phyloP scores from a whole-genome alignment of 2,888 invertebrate species.

The Monochamus alternatus region DNA sequence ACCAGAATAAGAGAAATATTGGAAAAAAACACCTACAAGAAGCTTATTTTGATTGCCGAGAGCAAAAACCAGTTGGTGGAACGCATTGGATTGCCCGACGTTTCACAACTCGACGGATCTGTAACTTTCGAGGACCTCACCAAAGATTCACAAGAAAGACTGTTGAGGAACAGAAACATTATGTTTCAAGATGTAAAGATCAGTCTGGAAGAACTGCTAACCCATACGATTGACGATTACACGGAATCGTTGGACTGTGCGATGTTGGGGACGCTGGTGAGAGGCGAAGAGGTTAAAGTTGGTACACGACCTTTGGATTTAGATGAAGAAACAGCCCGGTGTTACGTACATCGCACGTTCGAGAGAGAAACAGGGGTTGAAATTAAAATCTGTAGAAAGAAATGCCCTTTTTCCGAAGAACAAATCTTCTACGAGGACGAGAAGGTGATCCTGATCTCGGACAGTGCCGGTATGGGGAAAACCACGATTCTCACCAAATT shows the following conservation, averaged over 20 bases:
- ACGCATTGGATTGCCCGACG: not conserved
- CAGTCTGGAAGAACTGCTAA: conserved; percentile 4
- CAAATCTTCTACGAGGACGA: conserved; percentile 10
- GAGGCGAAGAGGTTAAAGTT: conserved; percentile 5
- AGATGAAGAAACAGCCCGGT: not conserved
- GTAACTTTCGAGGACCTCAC: conserved; percentile 15
- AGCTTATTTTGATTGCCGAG: not conserved
- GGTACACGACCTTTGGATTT: not conserved
- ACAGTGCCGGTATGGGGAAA: conserved; percentile 33
- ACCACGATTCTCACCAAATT: conserved; percentile 27
- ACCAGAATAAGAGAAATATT: not conserved
- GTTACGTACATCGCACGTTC: conserved; percentile 18
- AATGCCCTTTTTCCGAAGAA: not conserved
- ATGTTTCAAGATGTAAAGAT: conserved; percentile 23
- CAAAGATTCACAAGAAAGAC: not conserved
- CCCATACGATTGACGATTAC: not conserved
- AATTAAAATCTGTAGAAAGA: not conserved
- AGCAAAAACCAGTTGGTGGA: not conserved
- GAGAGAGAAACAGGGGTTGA: not conserved
- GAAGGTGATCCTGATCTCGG: conserved; percentile 28
- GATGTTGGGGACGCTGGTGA: not conserved
- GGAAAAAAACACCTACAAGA: not conserved
- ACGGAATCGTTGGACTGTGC: conserved; percentile 2
- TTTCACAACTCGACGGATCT: not conserved
- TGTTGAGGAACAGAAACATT: not conserved